phyloP scores from a whole-genome alignment of 2,797 vertebrate species.

The Gymnothorax javanicus region DNA sequence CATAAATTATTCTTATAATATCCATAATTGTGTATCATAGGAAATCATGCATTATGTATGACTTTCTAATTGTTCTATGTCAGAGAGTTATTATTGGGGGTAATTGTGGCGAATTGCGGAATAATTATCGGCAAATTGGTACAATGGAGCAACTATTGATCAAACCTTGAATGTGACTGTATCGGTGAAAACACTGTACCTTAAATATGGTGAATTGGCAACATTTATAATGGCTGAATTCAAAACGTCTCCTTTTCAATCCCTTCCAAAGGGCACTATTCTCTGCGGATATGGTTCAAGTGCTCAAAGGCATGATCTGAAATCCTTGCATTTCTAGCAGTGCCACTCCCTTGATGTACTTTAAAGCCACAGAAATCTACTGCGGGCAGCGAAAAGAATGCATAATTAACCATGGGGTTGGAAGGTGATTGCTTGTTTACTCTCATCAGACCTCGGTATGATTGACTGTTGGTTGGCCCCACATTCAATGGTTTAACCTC shows the following conservation, averaged over 20 bases:
- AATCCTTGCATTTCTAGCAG: background rate
- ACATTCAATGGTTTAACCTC: background rate
- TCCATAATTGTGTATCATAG: background rate
- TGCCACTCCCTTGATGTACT: background rate
- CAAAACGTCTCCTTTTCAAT: background rate
- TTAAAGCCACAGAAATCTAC: constrained; percentile 6
- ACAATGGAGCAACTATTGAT: background rate
- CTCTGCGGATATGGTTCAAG: background rate
- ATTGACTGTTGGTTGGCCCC: background rate
- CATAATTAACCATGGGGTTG: background rate
- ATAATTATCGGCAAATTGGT: background rate
- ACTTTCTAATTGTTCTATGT: background rate
- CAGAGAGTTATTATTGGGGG: no score
- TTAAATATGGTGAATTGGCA: background rate
- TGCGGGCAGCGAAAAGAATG: background rate
- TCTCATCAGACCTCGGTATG: background rate
- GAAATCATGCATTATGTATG: background rate
- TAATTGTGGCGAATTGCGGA: background rate
- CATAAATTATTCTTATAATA: background rate
- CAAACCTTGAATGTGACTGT: background rate
- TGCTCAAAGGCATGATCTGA: background rate
- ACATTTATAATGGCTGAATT: background rate
- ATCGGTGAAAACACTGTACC: background rate
- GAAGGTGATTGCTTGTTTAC: background rate
- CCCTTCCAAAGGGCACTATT: background rate